Percentiles rank a stretch among this genome's conserved stretches.
Evolutionary conservation across 2,113 vertebrate species (phyloP).

Genomic region (human (Homo sapiens)): DNA sequence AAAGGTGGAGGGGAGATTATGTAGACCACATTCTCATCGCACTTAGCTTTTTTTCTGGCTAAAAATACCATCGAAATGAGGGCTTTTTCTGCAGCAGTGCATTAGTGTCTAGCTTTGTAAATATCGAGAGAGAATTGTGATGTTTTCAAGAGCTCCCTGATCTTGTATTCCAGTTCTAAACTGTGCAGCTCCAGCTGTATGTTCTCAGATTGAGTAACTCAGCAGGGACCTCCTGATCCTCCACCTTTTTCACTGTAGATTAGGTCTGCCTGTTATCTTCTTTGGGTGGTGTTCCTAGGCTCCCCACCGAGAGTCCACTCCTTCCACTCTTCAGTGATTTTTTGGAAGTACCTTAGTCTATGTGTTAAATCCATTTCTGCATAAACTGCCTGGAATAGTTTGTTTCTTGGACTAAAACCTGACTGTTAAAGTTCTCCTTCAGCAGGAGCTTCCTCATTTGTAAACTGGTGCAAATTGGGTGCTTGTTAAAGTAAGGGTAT

Average conservation of each 20-base stretch:
- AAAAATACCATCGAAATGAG: background rate
- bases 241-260: background rate
- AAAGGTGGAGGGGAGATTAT: background rate
- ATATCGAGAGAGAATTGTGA: background rate
- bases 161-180: background rate
- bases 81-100: background rate
- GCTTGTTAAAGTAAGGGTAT: background rate
- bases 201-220: background rate
- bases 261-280: background rate
- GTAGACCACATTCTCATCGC: background rate
- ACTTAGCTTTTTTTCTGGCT: background rate
- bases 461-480: background rate
- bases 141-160: background rate
- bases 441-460: background rate
- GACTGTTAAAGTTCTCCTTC: background rate
- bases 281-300: background rate
- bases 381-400: background rate
- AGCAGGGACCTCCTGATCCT: background rate
- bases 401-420: background rate
- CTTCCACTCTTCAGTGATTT: background rate
- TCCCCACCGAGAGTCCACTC: background rate
- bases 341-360: background rate
- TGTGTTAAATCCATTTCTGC: background rate
- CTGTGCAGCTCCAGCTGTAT: background rate
- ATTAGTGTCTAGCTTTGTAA: background rate